These are phyloP conservation scores for Acanthurus leucopareius DNA, from an alignment of 2,797 vertebrate species.

Conservation along the genomic window DNA sequence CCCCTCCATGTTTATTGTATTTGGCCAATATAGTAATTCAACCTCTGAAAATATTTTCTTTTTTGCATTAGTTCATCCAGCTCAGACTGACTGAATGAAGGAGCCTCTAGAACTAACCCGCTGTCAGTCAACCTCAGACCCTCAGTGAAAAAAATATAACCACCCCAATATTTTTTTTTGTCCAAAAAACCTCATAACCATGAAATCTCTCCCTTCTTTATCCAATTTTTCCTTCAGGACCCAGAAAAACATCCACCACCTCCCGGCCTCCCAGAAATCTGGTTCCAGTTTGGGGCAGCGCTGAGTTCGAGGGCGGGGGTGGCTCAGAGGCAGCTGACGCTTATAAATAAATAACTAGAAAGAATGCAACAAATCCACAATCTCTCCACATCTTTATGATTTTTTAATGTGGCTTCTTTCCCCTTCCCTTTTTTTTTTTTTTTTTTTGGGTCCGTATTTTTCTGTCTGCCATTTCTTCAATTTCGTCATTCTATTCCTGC, in stretches of 20 bases:
- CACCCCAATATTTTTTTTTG: conserved; percentile 20
- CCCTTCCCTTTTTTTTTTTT: conserved; percentile 6
- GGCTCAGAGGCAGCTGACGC: conserved; percentile 78
- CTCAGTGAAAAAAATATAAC: conserved; percentile 38
- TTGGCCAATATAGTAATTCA: conserved; percentile 65
- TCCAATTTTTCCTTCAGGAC: conserved; percentile 79
- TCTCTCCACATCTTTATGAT: conserved; percentile 70
- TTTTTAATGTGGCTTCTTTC: conserved; percentile 68
- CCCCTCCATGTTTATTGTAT: conserved; percentile 57
- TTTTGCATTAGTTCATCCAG: conserved; percentile 57
- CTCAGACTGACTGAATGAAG: conserved; percentile 42
- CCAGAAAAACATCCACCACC: conserved; percentile 75
- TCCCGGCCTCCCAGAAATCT: conserved; percentile 79
- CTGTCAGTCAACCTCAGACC: conserved; percentile 64
- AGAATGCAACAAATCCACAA: conserved; percentile 74
- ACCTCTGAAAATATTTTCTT: conserved; percentile 67
- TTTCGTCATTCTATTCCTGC: conserved; percentile 29
- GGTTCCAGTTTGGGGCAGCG: conserved; percentile 83
- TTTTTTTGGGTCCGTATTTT: conserved; percentile 9
- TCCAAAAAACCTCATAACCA: conserved; percentile 55
- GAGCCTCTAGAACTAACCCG: conserved; percentile 43
- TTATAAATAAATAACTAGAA: conserved; percentile 83
- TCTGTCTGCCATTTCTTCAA: conserved; percentile 1
- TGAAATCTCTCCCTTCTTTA: conserved; percentile 71
- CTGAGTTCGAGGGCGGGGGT: conserved; percentile 61